Evolutionary conservation across 2,113 vertebrate species (phyloP).

Genomic region (Crotalus horridus): DNA sequence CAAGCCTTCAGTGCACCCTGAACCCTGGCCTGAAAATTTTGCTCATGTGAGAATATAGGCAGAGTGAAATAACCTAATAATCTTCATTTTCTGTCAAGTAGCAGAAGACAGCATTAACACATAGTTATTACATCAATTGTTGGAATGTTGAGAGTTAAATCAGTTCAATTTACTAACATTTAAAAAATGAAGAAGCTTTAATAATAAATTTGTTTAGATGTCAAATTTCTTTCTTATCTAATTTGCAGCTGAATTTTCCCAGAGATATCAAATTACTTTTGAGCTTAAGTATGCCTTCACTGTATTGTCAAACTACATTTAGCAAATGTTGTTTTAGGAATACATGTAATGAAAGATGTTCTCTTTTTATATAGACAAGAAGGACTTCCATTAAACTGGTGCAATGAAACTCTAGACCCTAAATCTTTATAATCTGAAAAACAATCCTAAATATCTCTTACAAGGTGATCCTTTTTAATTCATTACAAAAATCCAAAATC

Average conservation of each 20-base stretch:
- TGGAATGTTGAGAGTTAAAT: not conserved
- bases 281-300: not conserved
- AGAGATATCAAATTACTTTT: not conserved
- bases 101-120: not conserved
- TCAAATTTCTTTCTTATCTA: not conserved
- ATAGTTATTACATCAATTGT: not conserved
- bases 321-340: not conserved
- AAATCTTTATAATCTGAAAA: not conserved
- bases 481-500: not conserved
- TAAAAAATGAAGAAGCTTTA: not conserved
- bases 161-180: not conserved
- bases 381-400: not conserved
- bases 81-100: not conserved
- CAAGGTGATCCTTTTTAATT: not conserved
- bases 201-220: not conserved
- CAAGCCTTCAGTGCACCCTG: not conserved
- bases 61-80: not conserved
- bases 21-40: not conserved
- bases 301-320: not conserved
- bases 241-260: not conserved
- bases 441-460: not conserved
- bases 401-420: not conserved
- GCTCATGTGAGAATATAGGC: not conserved
- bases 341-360: not conserved
- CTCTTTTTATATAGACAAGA: not conserved